Percentiles rank a stretch among this genome's conserved stretches.
Conservation (phyloP, 1,140 invertebrate species). For the Venturia canescens region DNA sequence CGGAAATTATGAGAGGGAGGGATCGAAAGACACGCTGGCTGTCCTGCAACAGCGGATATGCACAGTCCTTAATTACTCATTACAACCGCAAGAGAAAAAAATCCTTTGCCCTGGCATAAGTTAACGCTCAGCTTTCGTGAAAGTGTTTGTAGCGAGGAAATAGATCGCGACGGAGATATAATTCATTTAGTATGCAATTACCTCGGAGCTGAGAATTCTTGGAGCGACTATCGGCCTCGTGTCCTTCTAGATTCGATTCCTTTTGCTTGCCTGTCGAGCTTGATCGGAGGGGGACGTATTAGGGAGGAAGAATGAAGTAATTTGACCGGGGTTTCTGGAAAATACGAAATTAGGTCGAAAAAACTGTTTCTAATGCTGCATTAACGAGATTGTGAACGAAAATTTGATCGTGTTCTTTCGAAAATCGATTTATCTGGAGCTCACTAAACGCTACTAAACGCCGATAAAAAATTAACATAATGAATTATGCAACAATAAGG, state of each 20-base stretch:
- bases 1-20: neutral
- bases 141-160: slow-evolving; percentile 72
- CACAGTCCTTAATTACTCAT: neutral
- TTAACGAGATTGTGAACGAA: too few species aligned
- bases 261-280: neutral
- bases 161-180: slow-evolving; percentile 69
- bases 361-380: too few species aligned
- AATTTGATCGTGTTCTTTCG: too few species aligned
- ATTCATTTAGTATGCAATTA: slow-evolving; percentile 72
- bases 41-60: neutral
- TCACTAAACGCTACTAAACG: neutral
- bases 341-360: too few species aligned
- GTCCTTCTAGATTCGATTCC: slow-evolving; percentile 21
- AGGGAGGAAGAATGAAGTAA: too few species aligned
- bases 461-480: slow-evolving; percentile 1
- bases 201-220: slow-evolving; percentile 56
- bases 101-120: neutral
- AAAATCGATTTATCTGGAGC: too few species aligned
- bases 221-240: slow-evolving; percentile 61
- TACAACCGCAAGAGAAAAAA: slow-evolving; percentile 10
- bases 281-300: neutral
- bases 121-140: slow-evolving; percentile 54
- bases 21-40: neutral
- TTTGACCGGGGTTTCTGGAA: too few species aligned
- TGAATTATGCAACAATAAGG: neutral